Evolutionary conservation across 2,888 invertebrate genomes (phyloP), one percentile per base, ranked within the genome.

Genomic region (Adela reaumurella): DNA sequence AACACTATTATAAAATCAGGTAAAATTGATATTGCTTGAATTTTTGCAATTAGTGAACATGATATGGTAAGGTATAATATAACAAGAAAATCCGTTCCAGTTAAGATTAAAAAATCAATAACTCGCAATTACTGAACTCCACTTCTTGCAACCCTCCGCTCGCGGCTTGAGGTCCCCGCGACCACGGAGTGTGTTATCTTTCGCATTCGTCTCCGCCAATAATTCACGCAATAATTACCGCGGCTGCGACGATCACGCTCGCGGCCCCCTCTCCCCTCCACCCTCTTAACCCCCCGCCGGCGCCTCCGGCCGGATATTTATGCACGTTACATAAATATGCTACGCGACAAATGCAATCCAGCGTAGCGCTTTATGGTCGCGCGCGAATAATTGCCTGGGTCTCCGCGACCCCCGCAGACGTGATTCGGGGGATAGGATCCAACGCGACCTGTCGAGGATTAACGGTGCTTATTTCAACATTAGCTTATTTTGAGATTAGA

Each of bases 181-280:
- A n/a, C 48, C 28, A 18, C 64, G 58, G 59, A 59, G 58, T 67
- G 71, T 71, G 76, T 73, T 77, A 77, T 77, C 77, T 71, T 64
- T 63, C 35, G 35, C 35, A 14, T 35, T 14, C 11, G 11, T 35
- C 62, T 66, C 65, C 68, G 68, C 68, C 76, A 77, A 78, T 77
- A 77, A 77, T 74, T 78, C 76, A 76, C 68, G 68, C 74, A 70
- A 73, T 78, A 77, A 78, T 77, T 78, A 73, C 77, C 67, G 70
- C 70, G 67, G 63, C 61, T 62, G 6, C 59, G 63, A 62, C 67
- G 64, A 69, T 70, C 74, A 68, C 72, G 59, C 58, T 29, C 68
- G 59, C 62, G 64, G 67, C 60, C 62, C 66, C 65, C 68, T 68
- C 11, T 14, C 11, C 35, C 35, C 35, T 17, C n/a, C 20, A 4